Evolutionary conservation across 2,888 invertebrate species (phyloP).

Genomic region (Agrenia bidenticulata): DNA sequence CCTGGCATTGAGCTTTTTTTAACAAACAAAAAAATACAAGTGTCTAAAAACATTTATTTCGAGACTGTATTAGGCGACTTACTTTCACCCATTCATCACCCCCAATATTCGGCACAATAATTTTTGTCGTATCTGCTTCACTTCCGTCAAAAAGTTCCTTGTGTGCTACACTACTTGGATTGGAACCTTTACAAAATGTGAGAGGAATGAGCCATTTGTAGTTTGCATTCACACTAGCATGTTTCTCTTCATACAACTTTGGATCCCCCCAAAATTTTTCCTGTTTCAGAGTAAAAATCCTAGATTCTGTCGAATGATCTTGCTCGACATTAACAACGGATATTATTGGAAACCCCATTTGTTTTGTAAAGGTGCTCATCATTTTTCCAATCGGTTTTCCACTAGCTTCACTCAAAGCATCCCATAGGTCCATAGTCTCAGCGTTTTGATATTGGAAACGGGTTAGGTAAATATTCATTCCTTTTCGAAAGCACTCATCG

Average conservation of each 20-base stretch:
- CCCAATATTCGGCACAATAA: constrained; percentile 67
- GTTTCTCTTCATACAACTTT: constrained; percentile 52
- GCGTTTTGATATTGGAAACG: constrained; percentile 57
- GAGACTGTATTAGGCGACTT: not conserved
- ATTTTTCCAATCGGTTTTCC: constrained; percentile 58
- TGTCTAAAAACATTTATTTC: not conserved
- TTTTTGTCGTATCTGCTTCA: constrained; percentile 55
- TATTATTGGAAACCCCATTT: constrained; percentile 61
- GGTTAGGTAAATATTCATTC: constrained; percentile 57
- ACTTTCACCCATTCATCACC: constrained; percentile 82
- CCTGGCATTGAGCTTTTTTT: constrained; percentile 69
- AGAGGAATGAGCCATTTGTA: constrained; percentile 87
- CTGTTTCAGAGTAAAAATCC: constrained; percentile 73
- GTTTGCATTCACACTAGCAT: constrained; percentile 4
- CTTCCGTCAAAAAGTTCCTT: constrained; percentile 62
- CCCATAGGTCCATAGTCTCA: constrained; percentile 58
- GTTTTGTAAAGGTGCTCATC: constrained; percentile 61
- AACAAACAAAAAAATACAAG: constrained; percentile 12
- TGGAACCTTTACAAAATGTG: constrained; percentile 72
- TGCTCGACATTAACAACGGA: constrained; percentile 47
- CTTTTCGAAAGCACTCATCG: constrained; percentile 56
- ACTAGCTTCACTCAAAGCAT: constrained; percentile 56
- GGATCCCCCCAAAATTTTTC: constrained; percentile 87
- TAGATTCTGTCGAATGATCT: constrained; percentile 56
- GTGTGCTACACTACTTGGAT: constrained; percentile 66